Conservation (phyloP, 2,113 vertebrate genomes). For the Ramphastos sulfuratus region DNA sequence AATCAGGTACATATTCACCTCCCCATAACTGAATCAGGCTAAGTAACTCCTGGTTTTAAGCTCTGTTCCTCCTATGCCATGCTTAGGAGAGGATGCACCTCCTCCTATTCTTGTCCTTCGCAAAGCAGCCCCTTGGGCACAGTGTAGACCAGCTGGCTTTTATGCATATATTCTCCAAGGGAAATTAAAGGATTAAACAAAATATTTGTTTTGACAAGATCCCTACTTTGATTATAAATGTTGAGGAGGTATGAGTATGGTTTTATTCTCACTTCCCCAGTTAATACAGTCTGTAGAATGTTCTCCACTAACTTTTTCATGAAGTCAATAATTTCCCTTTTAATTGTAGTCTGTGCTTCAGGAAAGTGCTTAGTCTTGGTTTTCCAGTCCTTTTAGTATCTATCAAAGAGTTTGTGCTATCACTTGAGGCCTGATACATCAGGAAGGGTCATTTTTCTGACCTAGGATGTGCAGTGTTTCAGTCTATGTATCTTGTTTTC, state of each 20-base stretch:
- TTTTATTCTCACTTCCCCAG: neutral
- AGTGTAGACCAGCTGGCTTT: neutral
- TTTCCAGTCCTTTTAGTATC: neutral
- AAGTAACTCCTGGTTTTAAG: neutral
- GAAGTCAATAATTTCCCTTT: neutral
- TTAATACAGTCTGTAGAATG: neutral
- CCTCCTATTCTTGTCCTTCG: neutral
- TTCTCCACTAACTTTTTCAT: neutral
- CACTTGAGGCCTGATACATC: neutral
- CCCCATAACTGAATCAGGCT: neutral
- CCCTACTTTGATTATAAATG: constrained; percentile 3
- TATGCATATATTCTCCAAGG: neutral
- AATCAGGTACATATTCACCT: neutral
- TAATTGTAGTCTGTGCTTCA: neutral
- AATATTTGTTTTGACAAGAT: constrained; percentile 15
- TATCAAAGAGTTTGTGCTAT: neutral
- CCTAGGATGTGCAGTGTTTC: neutral
- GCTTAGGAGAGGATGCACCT: neutral
- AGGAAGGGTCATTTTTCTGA: neutral
- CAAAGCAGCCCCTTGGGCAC: neutral
- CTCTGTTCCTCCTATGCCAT: neutral
- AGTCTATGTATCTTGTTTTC: accelerated
- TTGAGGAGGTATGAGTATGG: neutral
- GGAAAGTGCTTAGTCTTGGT: neutral
- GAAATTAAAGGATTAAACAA: constrained; percentile 7